A percentile compares a stretch with the other conserved stretches of the same genome.
Evolutionary conservation across 2,797 vertebrate species (phyloP).

Genomic region (Parauchenoglanis punctatus): DNA sequence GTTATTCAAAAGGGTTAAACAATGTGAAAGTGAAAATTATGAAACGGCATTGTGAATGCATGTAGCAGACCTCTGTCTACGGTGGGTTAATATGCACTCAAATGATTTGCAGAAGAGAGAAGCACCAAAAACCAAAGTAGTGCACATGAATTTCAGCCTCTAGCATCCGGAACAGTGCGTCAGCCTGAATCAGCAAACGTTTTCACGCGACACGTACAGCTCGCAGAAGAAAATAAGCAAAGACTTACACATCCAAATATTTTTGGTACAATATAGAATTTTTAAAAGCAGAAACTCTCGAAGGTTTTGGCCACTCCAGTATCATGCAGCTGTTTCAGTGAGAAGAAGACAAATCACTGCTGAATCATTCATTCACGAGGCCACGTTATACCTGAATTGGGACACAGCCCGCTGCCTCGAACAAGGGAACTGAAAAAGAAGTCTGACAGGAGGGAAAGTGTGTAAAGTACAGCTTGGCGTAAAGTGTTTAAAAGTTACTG

Average conservation of each 20-base stretch:
- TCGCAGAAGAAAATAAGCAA: neutral
- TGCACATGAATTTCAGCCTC: neutral
- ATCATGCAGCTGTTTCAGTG: conserved; percentile 31
- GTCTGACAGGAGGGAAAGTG: conserved; percentile 36
- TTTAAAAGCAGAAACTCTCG: neutral
- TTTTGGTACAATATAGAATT: neutral
- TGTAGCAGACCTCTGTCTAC: neutral
- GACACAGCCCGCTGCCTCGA: conserved; percentile 22
- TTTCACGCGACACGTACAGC: neutral
- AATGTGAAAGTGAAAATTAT: neutral
- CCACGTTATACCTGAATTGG: conserved; percentile 46
- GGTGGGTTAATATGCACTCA: neutral
- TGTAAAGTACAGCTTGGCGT: neutral
- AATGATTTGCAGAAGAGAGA: neutral
- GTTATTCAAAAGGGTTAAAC: neutral
- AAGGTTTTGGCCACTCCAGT: conserved; percentile 24
- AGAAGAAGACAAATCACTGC: neutral
- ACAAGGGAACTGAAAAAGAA: conserved; percentile 40
- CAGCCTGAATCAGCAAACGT: neutral
- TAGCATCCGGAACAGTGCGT: neutral
- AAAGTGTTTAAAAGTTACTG: too few species aligned
- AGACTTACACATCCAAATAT: neutral
- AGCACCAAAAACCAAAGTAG: neutral
- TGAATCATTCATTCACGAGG: neutral
- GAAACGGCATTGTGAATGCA: neutral